Evolutionary conservation across 2,888 invertebrate genomes (phyloP).

Genomic region (Rhagium mordax): DNA sequence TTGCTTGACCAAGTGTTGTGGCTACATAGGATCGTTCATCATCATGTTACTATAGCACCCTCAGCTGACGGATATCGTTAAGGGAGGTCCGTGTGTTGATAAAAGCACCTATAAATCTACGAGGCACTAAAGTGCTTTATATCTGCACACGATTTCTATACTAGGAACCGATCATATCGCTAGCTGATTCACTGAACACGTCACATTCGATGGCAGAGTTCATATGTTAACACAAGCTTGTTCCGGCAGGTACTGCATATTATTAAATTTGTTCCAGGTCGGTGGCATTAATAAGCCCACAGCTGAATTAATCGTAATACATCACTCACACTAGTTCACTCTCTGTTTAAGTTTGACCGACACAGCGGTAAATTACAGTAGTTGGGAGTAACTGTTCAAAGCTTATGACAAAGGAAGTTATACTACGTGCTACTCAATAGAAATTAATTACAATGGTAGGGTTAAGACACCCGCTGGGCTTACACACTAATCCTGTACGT

Average conservation of each 20-base stretch:
- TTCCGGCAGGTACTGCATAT: constrained; percentile 30
- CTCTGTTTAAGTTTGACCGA: constrained; percentile 42
- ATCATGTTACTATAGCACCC: constrained; percentile 58
- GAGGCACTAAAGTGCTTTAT: constrained; percentile 64
- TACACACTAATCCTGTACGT: background rate
- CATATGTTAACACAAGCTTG: constrained; percentile 51
- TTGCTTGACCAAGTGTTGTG: constrained; percentile 61
- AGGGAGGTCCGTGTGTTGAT: constrained; percentile 65
- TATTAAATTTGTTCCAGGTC: constrained; percentile 55
- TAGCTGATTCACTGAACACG: constrained; percentile 62
- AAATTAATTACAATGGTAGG: constrained; percentile 46
- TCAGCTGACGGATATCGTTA: constrained; percentile 66
- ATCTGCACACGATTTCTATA: constrained; percentile 65
- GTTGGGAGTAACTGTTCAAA: constrained; percentile 45
- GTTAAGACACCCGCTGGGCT: background rate
- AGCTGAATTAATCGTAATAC: constrained; percentile 54
- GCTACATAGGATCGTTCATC: constrained; percentile 63
- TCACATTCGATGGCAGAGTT: constrained; percentile 58
- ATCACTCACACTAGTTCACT: constrained; percentile 51
- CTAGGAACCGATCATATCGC: constrained; percentile 61
- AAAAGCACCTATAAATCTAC: constrained; percentile 67
- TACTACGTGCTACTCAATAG: constrained; percentile 41
- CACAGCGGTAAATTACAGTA: constrained; percentile 36
- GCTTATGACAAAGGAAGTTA: constrained; percentile 48
- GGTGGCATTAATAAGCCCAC: constrained; percentile 56